These are phyloP conservation scores for Encarsia formosa DNA, from an alignment of 2,888 invertebrate genomes.

Conservation along the genomic window DNA sequence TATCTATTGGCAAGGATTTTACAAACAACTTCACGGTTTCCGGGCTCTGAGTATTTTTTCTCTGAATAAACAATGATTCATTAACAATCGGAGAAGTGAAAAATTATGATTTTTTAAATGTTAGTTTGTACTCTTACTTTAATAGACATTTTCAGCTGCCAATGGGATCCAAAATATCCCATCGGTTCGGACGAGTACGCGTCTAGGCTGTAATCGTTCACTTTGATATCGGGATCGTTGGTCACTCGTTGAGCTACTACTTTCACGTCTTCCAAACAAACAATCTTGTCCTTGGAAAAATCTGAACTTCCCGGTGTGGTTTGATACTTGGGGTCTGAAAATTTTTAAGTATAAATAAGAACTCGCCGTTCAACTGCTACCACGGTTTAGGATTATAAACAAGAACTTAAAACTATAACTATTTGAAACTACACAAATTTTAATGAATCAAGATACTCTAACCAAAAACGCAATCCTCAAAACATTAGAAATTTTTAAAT, in stretches of 20 bases:
- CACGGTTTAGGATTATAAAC: too few species aligned
- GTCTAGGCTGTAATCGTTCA: conserved; percentile 32
- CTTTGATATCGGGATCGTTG: conserved; percentile 11
- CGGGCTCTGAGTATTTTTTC: background rate
- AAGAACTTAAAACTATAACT: too few species aligned
- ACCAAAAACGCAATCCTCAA: too few species aligned
- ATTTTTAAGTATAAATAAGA: too few species aligned
- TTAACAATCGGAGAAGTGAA: too few species aligned
- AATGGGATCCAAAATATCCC: conserved; percentile 40
- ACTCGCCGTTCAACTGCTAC: too few species aligned
- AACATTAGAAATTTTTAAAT: too few species aligned
- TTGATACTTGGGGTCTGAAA: too few species aligned
- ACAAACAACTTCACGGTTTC: conserved; percentile 54
- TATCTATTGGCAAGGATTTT: conserved; percentile 58
- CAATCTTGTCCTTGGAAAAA: background rate
- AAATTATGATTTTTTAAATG: background rate
- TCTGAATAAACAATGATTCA: background rate
- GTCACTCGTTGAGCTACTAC: background rate
- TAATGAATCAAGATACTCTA: too few species aligned
- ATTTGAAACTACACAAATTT: too few species aligned
- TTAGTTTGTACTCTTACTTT: too few species aligned
- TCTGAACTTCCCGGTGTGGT: too few species aligned
- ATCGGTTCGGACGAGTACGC: conserved; percentile 38
- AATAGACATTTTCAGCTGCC: conserved; percentile 31
- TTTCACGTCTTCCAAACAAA: background rate